These are phyloP conservation scores for Tetraneura akinire DNA, from an alignment of 1,140 invertebrate genomes.

Conservation along the genomic window DNA sequence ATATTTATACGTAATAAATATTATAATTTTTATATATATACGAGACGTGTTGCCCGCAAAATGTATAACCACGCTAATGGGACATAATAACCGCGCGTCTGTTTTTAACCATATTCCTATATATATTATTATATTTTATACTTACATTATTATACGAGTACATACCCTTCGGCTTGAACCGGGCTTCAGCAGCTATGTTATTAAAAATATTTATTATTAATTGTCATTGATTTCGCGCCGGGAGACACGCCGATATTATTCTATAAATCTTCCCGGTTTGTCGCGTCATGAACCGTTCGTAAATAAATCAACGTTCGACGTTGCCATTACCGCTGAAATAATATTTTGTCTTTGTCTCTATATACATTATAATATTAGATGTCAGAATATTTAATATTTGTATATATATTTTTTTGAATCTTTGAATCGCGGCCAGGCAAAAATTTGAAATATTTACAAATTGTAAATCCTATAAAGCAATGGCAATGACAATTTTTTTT, in stretches of 20 bases:
- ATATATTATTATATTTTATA: too few species aligned
- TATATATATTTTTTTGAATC: too few species aligned
- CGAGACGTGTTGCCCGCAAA: neutral
- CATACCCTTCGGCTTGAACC: neutral
- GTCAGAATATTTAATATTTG: too few species aligned
- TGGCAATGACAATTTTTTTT: too few species aligned
- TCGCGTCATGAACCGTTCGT: conserved; percentile 6
- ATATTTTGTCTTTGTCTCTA: too few species aligned
- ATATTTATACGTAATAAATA: neutral
- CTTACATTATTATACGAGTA: too few species aligned
- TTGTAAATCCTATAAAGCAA: too few species aligned
- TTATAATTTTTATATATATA: conserved; percentile 17
- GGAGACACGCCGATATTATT: neutral
- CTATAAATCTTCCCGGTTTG: neutral
- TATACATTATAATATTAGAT: too few species aligned
- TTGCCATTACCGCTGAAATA: conserved; percentile 18
- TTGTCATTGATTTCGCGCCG: conserved; percentile 12
- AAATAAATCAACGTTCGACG: conserved; percentile 34
- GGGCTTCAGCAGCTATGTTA: neutral
- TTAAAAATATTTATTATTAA: conserved; percentile 24
- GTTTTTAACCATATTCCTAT: conserved; percentile 2
- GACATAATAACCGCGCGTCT: neutral
- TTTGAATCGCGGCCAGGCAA: too few species aligned
- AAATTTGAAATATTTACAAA: too few species aligned
- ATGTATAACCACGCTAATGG: conserved; percentile 15